Conservation (phyloP, 2,797 vertebrate genomes). For the Graptemys geographica region DNA sequence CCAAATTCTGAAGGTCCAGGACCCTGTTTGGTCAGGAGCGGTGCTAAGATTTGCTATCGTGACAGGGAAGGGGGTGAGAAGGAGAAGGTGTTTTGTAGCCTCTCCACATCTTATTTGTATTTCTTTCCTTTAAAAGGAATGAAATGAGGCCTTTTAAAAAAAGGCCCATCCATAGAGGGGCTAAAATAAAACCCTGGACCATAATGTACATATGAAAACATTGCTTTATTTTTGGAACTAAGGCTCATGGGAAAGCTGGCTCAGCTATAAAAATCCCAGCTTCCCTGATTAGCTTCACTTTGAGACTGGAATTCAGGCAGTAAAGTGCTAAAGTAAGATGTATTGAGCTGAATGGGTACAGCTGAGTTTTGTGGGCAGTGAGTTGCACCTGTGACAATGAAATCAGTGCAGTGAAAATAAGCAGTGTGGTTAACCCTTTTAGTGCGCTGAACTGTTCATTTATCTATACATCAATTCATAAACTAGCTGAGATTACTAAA, state of each 20-base stretch:
- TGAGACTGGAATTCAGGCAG: slow-evolving; percentile 57
- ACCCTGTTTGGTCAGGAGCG: not conserved
- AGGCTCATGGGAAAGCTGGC: slow-evolving; percentile 71
- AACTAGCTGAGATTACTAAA: not conserved
- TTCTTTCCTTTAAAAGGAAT: slow-evolving; percentile 24
- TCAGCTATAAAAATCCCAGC: slow-evolving; percentile 37
- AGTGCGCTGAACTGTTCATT: not conserved
- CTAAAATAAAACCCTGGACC: slow-evolving; percentile 64
- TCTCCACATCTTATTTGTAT: slow-evolving; percentile 21
- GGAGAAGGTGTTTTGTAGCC: not conserved
- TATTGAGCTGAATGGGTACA: not conserved
- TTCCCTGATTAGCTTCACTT: slow-evolving; percentile 29
- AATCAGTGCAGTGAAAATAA: not conserved
- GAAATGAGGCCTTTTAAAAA: not conserved
- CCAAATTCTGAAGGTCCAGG: not conserved
- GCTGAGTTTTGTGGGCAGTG: not conserved
- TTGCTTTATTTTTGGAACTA: slow-evolving; percentile 75
- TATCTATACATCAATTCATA: not conserved
- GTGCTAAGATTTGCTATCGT: not conserved
- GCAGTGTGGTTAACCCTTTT: slow-evolving; percentile 39
- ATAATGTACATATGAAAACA: slow-evolving; percentile 68
- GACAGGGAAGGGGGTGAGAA: not conserved
- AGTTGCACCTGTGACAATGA: not conserved
- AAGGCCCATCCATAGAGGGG: not conserved
- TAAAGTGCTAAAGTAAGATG: not conserved